phyloP scores from a whole-genome alignment of 2,888 invertebrate species.

The Clusia tigrina region DNA sequence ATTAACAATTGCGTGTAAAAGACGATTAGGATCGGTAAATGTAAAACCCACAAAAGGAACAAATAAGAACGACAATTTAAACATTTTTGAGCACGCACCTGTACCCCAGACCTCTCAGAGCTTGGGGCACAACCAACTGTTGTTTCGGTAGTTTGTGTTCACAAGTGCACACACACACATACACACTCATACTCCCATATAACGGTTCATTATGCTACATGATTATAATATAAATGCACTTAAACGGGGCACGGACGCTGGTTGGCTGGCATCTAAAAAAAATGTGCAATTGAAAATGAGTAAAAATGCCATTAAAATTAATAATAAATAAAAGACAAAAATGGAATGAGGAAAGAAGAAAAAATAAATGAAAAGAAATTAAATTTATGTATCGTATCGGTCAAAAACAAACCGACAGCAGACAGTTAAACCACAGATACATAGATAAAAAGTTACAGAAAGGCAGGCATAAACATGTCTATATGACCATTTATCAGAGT shows the following conservation, averaged over 20 bases:
- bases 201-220: too few relatives aligned
- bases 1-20: slow-evolving; percentile 44
- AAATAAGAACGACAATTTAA: slow-evolving; percentile 12
- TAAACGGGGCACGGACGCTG: too few relatives aligned
- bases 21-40: slow-evolving; percentile 39
- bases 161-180: neutral
- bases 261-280: neutral
- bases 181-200: neutral
- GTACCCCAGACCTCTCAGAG: neutral
- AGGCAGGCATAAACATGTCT: neutral
- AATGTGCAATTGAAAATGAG: too few relatives aligned
- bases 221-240: too few relatives aligned
- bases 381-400: neutral
- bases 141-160: slow-evolving; percentile 23
- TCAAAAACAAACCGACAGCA: too few relatives aligned
- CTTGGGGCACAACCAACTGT: slow-evolving; percentile 28
- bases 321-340: neutral
- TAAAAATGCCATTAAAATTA: neutral
- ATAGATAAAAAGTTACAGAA: neutral
- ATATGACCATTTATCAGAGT: slow-evolving; percentile 7
- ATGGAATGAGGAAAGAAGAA: too few relatives aligned
- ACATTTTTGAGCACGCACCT: neutral
- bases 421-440: too few relatives aligned
- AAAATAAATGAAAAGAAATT: neutral
- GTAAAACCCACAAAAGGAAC: slow-evolving; percentile 17